These are phyloP conservation scores for Oxyura jamaicensis DNA, from an alignment of 2,113 vertebrate species.

Conservation along the genomic window DNA sequence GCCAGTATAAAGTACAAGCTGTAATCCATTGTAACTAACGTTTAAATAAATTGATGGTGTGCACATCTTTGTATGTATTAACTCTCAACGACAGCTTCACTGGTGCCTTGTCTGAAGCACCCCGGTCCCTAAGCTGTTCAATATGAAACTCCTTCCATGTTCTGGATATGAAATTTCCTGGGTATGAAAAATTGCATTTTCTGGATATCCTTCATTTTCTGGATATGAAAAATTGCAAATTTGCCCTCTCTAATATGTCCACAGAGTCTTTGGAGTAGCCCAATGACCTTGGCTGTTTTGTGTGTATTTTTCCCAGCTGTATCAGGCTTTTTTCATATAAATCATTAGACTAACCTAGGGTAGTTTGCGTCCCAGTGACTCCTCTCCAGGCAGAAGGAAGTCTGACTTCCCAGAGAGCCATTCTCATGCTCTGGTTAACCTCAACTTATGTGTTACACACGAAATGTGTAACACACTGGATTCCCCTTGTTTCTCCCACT, in stretches of 20 bases:
- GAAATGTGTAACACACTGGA: background rate
- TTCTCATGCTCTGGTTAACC: background rate
- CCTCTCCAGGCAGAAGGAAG: background rate
- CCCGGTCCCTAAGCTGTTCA: background rate
- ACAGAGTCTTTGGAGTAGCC: background rate
- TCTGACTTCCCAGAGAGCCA: background rate
- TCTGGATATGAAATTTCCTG: no score
- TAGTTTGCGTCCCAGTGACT: background rate
- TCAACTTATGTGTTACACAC: background rate
- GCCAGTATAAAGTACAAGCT: background rate
- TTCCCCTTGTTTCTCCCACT: background rate
- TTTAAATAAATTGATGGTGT: background rate
- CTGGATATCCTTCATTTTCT: no score
- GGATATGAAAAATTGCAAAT: background rate
- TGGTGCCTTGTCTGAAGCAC: background rate
- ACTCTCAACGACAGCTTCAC: background rate
- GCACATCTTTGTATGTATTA: background rate
- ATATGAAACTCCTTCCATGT: background rate
- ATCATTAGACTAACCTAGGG: background rate
- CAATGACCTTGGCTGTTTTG: background rate
- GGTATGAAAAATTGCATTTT: background rate
- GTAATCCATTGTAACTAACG: background rate
- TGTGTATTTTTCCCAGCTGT: accelerated
- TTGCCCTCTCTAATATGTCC: background rate
- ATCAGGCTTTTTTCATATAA: background rate